Evolutionary conservation across 2,797 vertebrate genomes (phyloP), one percentile per base, ranked within the genome.

Genomic region (Catostomus latipinnis): DNA sequence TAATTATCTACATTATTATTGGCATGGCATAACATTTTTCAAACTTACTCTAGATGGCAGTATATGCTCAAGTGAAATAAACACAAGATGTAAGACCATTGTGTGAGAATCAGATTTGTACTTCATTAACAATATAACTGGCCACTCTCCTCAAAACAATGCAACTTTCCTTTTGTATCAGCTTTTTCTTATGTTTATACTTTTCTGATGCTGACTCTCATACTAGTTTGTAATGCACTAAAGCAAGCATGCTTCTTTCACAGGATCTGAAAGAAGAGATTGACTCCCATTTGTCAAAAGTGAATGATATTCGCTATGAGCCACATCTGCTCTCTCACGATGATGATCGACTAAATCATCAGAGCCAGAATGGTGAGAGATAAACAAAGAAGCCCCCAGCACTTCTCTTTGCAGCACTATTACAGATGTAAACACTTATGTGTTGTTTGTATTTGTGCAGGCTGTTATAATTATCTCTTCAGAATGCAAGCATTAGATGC

Each of bases 401-500:
- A 8, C 7, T 74, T 49, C 5, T 7, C 49, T 54, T 46, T 1
- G 4, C 62, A 22, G 13, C 13, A 12, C 2, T 53, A 1, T 11
- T 56, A 14, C 6, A 13, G n/a, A 22, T 60, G 1, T 46, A 16
- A 43, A 74, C 50, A 14, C 8, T 6, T 68, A 56, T 16, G 7
- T 70, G 48, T 80, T n/a, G 16, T 73, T 12, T 62, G 60, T 83
- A 65, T 83, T 56, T 69, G 71, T 84, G 46, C 90, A 99, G 97
- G 90, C 83, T 94, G 92, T 87, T 95, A 90, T 87, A 96, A 97
- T 87, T 97, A 96, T 88, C 81, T 98, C 63, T 98, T 97, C 91
- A 94, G 98, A 84, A 98, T 98, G 97, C 97, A 94, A 93, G 96
- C 97, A 0, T 88, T 99, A 87, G 98, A 99, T 84, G 96, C 96